phyloP scores from a whole-genome alignment of 2,888 invertebrate genomes.

The Linnaemya vulpina region DNA sequence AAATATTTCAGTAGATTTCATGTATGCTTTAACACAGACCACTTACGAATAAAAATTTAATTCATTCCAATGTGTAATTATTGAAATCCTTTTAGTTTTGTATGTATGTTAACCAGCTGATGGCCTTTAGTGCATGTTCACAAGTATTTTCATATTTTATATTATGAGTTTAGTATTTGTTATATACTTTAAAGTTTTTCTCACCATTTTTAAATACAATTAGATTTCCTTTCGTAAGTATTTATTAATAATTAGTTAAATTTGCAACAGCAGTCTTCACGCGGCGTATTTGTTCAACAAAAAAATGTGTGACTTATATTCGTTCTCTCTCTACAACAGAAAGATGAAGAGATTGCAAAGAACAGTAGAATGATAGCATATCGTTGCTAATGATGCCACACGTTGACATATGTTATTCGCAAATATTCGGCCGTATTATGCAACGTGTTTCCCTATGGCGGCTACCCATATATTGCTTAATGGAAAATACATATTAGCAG shows the following conservation, averaged over 20 bases:
- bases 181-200: constrained; percentile 73
- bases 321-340: constrained; percentile 39
- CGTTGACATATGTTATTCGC: no score
- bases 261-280: constrained; percentile 76
- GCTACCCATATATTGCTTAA: no score
- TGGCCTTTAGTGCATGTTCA: not conserved
- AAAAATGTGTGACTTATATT: constrained; percentile 62
- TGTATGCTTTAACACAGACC: no score
- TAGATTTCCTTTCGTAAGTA: not conserved
- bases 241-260: constrained; percentile 67
- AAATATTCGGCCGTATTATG: no score
- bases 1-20: not conserved
- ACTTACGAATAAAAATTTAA: no score
- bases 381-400: no score
- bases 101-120: constrained; percentile 35
- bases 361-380: constrained; percentile 21
- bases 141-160: not conserved
- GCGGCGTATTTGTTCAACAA: constrained; percentile 67
- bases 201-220: constrained; percentile 79
- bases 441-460: no score
- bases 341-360: constrained; percentile 1
- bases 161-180: not conserved
- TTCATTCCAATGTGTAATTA: no score
- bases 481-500: no score
- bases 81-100: no score